phyloP scores from a whole-genome alignment of 2,888 invertebrate genomes.

The Rosalia funebris region DNA sequence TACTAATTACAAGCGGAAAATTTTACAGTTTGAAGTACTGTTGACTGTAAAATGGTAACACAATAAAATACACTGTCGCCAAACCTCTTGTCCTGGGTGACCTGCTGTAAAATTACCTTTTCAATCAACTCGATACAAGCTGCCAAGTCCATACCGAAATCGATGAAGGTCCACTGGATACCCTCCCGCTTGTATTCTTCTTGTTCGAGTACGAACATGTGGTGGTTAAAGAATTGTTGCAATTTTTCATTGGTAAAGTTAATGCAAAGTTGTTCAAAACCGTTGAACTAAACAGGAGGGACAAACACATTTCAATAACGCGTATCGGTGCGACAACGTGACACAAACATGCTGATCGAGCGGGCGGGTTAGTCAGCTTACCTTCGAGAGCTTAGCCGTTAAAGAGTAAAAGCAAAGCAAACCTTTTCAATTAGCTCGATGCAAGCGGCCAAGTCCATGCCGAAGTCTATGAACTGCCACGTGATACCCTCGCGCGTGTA shows the following conservation, averaged over 20 bases:
- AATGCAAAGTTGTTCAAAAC: conserved; percentile 98
- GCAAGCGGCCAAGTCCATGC: conserved; percentile 98
- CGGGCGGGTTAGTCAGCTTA: conserved; percentile 10
- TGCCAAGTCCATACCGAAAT: conserved; percentile 96
- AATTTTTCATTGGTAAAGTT: conserved; percentile 98
- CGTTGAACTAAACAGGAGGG: conserved; percentile 77
- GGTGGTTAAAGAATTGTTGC: conserved; percentile 98
- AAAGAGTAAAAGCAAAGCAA: conserved; percentile 41
- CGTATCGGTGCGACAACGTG: no score
- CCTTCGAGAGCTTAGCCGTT: not conserved
- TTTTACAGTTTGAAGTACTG: not conserved
- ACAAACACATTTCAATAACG: conserved; percentile 45
- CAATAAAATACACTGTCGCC: conserved; percentile 7
- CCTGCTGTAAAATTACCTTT: conserved; percentile 75
- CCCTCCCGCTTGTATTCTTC: conserved; percentile 95
- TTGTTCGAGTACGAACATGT: conserved; percentile 98
- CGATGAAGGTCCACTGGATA: conserved; percentile 95
- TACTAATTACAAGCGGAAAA: not conserved
- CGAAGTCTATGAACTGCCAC: conserved; percentile 99
- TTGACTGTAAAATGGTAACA: conserved; percentile 6
- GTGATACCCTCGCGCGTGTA: conserved; percentile 97
- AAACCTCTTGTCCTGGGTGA: not conserved
- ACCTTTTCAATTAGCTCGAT: conserved; percentile 99
- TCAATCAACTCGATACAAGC: conserved; percentile 96
- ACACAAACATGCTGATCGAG: not conserved